Evolutionary conservation across 2,888 invertebrate species (phyloP).

Genomic region (Xestia rhomboidea): DNA sequence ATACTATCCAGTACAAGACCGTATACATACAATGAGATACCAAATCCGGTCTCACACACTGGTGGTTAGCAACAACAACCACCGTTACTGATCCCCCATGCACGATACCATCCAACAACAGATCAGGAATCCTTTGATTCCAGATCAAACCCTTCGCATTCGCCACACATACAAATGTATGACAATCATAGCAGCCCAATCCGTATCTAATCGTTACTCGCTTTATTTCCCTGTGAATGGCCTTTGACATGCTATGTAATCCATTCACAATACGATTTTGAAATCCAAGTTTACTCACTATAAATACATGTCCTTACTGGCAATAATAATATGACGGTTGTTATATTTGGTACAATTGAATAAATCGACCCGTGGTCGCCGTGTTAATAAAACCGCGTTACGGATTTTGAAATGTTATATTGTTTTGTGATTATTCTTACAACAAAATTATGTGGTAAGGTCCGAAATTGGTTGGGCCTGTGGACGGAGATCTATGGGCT

Average conservation of each 20-base stretch:
- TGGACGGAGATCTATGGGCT: no score
- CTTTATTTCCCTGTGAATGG: conserved; percentile 54
- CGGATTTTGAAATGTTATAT: conserved; percentile 13
- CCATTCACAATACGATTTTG: conserved; percentile 64
- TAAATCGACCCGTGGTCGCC: conserved; percentile 34
- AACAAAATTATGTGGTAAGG: neutral
- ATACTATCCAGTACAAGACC: neutral
- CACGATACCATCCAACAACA: conserved; percentile 36
- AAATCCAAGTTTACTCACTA: conserved; percentile 46
- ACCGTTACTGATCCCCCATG: conserved; percentile 4
- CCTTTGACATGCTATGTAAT: conserved; percentile 65
- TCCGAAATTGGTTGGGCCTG: neutral
- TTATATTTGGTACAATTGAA: conserved; percentile 47
- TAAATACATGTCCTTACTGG: conserved; percentile 44
- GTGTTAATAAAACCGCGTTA: conserved; percentile 23
- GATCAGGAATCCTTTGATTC: conserved; percentile 50
- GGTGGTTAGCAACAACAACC: conserved; percentile 10
- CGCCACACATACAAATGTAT: conserved; percentile 42
- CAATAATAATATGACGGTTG: conserved; percentile 26
- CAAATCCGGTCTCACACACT: neutral
- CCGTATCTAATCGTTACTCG: conserved; percentile 65
- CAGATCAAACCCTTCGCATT: conserved; percentile 40
- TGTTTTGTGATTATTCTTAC: conserved; percentile 22
- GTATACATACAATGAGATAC: conserved; percentile 5
- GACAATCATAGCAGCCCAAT: conserved; percentile 59